These are phyloP conservation scores for Camelus bactrianus DNA, from an alignment of 2,113 vertebrate genomes.

Conservation along the genomic window DNA sequence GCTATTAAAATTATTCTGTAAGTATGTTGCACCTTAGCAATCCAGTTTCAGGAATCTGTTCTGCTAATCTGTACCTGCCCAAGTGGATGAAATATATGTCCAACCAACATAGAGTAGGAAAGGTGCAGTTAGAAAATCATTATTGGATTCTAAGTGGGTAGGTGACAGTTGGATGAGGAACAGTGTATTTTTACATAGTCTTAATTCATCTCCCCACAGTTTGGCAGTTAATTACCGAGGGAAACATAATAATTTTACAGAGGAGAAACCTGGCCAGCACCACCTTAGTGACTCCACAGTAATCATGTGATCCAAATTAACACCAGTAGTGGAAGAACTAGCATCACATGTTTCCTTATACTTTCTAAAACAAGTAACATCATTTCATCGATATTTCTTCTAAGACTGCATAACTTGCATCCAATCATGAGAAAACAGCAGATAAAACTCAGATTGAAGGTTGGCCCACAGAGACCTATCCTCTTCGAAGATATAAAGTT, in stretches of 20 bases:
- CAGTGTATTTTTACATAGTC: conserved; percentile 19
- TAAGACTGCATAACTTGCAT: neutral
- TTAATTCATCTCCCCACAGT: conserved; percentile 22
- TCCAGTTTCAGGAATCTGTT: neutral
- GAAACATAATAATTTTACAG: conserved; percentile 16
- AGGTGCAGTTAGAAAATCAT: neutral
- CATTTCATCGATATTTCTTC: neutral
- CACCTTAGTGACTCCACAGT: neutral
- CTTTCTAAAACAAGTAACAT: neutral
- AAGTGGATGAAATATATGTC: neutral
- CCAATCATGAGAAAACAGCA: neutral
- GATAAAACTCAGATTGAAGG: neutral
- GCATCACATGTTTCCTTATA: neutral
- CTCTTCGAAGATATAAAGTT: neutral
- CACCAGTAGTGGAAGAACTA: neutral
- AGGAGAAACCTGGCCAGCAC: neutral
- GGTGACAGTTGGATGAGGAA: conserved; percentile 3
- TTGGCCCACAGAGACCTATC: neutral
- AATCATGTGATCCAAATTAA: neutral
- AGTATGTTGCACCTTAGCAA: neutral
- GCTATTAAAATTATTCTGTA: conserved; percentile 1
- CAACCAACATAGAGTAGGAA: neutral
- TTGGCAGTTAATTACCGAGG: conserved; percentile 29
- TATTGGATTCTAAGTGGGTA: neutral
- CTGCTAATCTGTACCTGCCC: neutral